These are phyloP conservation scores for Labeo catla DNA, from an alignment of 2,113 vertebrate genomes.

Conservation along the genomic window DNA sequence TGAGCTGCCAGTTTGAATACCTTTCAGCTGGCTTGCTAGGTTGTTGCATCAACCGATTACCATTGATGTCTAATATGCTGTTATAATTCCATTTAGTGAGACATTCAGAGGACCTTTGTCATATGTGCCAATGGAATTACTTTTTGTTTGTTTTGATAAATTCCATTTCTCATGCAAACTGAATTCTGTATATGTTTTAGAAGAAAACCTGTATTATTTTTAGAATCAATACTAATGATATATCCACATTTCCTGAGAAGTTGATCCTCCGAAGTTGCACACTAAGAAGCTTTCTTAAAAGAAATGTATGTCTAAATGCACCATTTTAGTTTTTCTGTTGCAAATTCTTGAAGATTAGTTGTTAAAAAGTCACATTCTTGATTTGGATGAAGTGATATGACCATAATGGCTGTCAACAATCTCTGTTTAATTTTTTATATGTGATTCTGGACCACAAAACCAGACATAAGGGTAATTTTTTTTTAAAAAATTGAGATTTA, in stretches of 20 bases:
- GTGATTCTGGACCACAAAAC: no score
- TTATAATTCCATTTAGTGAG: slow-evolving; percentile 31
- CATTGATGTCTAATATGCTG: slow-evolving; percentile 33
- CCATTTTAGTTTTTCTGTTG: slow-evolving; percentile 27
- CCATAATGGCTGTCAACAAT: neutral
- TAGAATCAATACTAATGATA: neutral
- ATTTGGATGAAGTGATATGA: neutral
- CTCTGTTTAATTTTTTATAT: neutral
- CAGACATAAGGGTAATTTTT: no score
- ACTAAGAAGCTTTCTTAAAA: slow-evolving; percentile 21
- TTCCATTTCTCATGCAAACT: neutral
- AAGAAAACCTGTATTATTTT: neutral
- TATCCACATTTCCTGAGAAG: neutral
- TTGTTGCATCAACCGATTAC: slow-evolving; percentile 15
- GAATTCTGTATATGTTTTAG: neutral
- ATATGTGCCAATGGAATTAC: neutral
- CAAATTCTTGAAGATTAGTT: neutral
- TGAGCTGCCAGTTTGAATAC: slow-evolving; percentile 19
- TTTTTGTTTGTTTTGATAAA: slow-evolving; percentile 26
- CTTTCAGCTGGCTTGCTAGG: slow-evolving; percentile 7
- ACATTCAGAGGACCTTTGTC: slow-evolving; percentile 20
- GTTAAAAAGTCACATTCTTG: slow-evolving; percentile 35
- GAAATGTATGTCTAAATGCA: slow-evolving; percentile 48
- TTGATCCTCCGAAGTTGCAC: neutral
- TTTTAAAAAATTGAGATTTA: no score